phyloP scores from a whole-genome alignment of 2,888 invertebrate genomes.

The Hoplodrina ambigua region DNA sequence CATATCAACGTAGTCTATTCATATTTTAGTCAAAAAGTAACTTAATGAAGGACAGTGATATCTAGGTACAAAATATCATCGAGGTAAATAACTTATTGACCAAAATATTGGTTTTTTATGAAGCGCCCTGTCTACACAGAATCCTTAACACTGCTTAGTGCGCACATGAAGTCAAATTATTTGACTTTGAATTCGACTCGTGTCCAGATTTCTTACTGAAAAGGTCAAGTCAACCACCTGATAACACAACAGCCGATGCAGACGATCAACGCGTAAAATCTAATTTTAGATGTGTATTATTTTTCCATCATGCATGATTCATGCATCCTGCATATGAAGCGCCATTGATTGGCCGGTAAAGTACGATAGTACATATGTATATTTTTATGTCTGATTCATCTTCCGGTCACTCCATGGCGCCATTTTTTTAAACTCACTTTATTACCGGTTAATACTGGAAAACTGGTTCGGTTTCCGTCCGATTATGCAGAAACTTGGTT shows the following conservation, averaged over 20 bases:
- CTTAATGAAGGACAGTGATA: too few species aligned
- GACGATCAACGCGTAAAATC: slow-evolving; percentile 25
- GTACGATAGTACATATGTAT: slow-evolving; percentile 47
- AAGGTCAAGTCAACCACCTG: slow-evolving; percentile 9
- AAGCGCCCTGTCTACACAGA: too few species aligned
- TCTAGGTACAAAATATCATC: too few species aligned
- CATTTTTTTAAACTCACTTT: slow-evolving; percentile 47
- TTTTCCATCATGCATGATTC: slow-evolving; percentile 73
- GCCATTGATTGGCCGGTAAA: slow-evolving; percentile 76
- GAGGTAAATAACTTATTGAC: too few species aligned
- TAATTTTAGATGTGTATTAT: slow-evolving; percentile 51
- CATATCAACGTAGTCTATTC: too few species aligned
- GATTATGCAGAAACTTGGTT: slow-evolving; percentile 22
- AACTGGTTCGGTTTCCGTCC: slow-evolving; percentile 60
- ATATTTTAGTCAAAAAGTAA: too few species aligned
- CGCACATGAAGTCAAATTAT: too few species aligned
- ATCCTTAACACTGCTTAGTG: too few species aligned
- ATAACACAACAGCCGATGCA: slow-evolving; percentile 11
- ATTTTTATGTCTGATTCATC: slow-evolving; percentile 74
- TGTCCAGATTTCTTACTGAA: too few species aligned
- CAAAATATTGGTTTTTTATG: too few species aligned
- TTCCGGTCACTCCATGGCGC: slow-evolving; percentile 68
- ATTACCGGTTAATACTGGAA: slow-evolving; percentile 34
- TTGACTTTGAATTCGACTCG: too few species aligned
- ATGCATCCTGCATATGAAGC: slow-evolving; percentile 75